Evolutionary conservation across 1,140 invertebrate species (phyloP).

Genomic region (Charaxes varanes): DNA sequence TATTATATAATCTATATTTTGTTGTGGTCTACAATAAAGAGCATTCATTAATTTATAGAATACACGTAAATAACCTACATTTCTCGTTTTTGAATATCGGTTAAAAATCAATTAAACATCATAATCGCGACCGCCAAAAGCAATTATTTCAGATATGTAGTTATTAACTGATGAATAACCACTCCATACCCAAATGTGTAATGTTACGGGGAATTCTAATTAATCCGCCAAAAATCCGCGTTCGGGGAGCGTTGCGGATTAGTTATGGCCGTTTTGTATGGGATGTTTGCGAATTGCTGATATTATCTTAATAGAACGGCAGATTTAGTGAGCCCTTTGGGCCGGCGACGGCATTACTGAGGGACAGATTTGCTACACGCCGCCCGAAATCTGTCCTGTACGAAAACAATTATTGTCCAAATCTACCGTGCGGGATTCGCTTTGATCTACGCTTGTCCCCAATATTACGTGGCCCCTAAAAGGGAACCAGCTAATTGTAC

Average conservation of each 20-base stretch:
- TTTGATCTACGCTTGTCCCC: no score
- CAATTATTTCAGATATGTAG: background rate
- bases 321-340: constrained; percentile 33
- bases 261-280: constrained; percentile 34
- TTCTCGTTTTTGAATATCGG: no score
- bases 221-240: constrained; percentile 40
- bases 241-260: constrained; percentile 21
- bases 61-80: no score
- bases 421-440: no score
- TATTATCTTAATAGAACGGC: constrained; percentile 55
- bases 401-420: constrained; percentile 2
- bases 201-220: constrained; percentile 31
- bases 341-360: constrained; percentile 2
- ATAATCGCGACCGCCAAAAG: no score
- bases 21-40: no score
- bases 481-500: no score
- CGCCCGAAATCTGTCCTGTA: background rate
- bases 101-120: background rate
- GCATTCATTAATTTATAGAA: no score
- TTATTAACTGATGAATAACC: background rate
- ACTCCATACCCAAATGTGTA: constrained; percentile 16
- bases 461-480: no score
- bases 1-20: no score
- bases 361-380: background rate
- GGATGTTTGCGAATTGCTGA: constrained; percentile 49